Evolutionary conservation across 2,888 invertebrate species (phyloP), one percentile per base, ranked within the genome.

Genomic region (Chrysolina americana): DNA sequence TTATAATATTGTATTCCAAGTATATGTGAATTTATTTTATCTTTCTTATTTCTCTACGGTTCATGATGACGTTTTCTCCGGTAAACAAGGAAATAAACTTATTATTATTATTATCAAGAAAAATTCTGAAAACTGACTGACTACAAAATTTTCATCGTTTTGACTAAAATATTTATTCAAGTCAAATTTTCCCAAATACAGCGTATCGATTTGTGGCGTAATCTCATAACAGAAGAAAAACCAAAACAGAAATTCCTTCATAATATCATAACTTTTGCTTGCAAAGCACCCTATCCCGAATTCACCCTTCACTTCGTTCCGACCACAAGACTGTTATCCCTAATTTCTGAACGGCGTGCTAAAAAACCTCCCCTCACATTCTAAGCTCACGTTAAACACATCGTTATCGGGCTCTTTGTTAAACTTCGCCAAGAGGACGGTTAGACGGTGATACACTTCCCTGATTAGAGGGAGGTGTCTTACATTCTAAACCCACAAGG

Each of bases 391-490:
- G 81, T 83, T 85, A 86, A 86, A 84, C 84, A 83, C 85, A 81
- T 85, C 85, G 84, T 85, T 85, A 84, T 83, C 81, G 82, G 82
- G 82, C 84, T 85, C 85, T 85, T 85, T 84, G 85, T 85, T 84
- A 85, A 84, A 83, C 84, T 83, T 76, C 82, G 75, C 81, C 79
- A 80, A 83, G 81, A 81, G 56, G 11, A 6, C 21, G 56, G 50
- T 79, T 47, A 80, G 83, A 83, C 70, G 76, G 81, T 81, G 77
- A 70, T 59, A 17, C 44, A 8, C 9, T 8, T 15, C 15, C 1
- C 17, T 28, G 23, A 50, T 11, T 65, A 28, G 19, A 15, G n/a
- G 48, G 17, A 44, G 10, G n/a, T 15, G 17, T n/a, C 48, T 76
- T 79, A 82, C 83, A 81, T 74, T 82, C 83, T 82, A 41, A 75